A percentile compares a stretch with the other conserved stretches of the same genome.
These are phyloP conservation scores for Tokudaia muenninki DNA, from an alignment of 2,797 vertebrate genomes.

Conservation along the genomic window DNA sequence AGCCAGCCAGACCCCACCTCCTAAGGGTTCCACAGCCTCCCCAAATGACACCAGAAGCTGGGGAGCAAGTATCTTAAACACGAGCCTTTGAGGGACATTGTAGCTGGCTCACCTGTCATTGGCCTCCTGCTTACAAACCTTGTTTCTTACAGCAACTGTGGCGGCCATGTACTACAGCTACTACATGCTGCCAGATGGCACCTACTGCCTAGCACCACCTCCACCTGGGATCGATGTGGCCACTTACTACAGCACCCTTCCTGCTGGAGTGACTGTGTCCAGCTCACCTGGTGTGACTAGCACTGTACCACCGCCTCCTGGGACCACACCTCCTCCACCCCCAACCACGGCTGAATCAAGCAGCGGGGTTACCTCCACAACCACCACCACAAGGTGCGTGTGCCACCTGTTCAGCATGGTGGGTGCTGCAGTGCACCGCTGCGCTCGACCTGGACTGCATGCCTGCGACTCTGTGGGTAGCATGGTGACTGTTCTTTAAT, in stretches of 20 bases:
- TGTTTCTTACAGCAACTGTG: slow-evolving; percentile 86
- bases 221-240: slow-evolving; percentile 95
- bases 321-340: slow-evolving; percentile 89
- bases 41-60: neutral
- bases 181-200: slow-evolving; percentile 97
- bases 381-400: slow-evolving; percentile 77
- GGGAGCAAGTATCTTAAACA: neutral
- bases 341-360: slow-evolving; percentile 83
- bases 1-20: neutral
- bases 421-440: neutral
- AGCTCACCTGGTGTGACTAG: slow-evolving; percentile 84
- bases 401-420: fast-evolving
- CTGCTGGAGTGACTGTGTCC: slow-evolving; percentile 90
- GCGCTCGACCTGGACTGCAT: too few relatives aligned
- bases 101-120: too few relatives aligned
- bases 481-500: neutral
- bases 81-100: neutral
- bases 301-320: slow-evolving; percentile 89
- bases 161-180: slow-evolving; percentile 98
- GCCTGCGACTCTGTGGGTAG: neutral
- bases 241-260: slow-evolving; percentile 92
- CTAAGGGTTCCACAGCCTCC: neutral
- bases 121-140: neutral
- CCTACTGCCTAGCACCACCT: slow-evolving; percentile 96
- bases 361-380: slow-evolving; percentile 82